Percentiles rank a stretch among this genome's conserved stretches.
Conservation (phyloP, 2,888 invertebrate genomes). For the Sinopyrophorus schimmeli region DNA sequence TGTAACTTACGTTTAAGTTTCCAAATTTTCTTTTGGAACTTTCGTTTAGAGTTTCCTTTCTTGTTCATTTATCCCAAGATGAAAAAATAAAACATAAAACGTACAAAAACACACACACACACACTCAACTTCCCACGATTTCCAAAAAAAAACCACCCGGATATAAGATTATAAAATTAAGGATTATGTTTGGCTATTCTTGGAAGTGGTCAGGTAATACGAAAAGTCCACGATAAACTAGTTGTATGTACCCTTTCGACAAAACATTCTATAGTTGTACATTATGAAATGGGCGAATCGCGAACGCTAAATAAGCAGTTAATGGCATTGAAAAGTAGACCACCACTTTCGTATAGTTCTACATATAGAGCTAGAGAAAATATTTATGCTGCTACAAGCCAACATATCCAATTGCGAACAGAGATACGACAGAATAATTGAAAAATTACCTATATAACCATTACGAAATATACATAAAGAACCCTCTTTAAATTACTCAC, state of each 20-base stretch:
- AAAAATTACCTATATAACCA: slow-evolving; percentile 8
- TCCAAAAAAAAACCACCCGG: too few species aligned
- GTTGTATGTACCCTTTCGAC: slow-evolving; percentile 3
- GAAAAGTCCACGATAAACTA: too few species aligned
- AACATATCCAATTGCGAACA: slow-evolving; percentile 6
- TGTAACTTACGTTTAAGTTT: slow-evolving; percentile 5
- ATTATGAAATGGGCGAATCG: slow-evolving; percentile 4
- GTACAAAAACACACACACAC: background rate
- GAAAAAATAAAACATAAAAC: too few species aligned
- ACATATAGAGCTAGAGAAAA: background rate
- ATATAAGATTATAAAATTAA: too few species aligned
- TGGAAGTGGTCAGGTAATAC: too few species aligned
- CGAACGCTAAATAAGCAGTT: slow-evolving; percentile 8
- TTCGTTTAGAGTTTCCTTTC: slow-evolving; percentile 3
- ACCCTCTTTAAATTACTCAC: too few species aligned
- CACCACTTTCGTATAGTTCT: slow-evolving; percentile 4
- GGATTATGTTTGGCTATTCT: too few species aligned
- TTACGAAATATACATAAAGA: too few species aligned
- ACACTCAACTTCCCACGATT: background rate
- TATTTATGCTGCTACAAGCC: background rate
- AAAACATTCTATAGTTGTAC: slow-evolving; percentile 4
- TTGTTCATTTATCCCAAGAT: slow-evolving; percentile 7
- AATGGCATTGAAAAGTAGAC: slow-evolving; percentile 11
- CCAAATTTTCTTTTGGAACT: background rate
- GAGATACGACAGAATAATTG: slow-evolving; percentile 4